These are phyloP conservation scores for Cervus canadensis DNA, from an alignment of 2,113 vertebrate species.

Conservation along the genomic window DNA sequence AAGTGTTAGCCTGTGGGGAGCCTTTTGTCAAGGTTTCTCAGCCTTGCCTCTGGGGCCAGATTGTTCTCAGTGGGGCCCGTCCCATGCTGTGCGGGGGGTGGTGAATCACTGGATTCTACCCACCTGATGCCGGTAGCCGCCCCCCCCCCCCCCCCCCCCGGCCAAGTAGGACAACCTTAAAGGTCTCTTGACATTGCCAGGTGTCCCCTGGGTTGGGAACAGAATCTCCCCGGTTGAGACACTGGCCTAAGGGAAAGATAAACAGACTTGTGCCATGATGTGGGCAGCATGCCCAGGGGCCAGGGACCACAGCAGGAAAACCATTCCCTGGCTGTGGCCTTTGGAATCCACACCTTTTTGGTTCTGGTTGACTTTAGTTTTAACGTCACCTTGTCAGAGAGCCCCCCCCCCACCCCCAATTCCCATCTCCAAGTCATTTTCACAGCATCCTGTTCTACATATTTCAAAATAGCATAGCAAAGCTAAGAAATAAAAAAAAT, in stretches of 20 bases:
- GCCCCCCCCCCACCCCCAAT: too few species aligned
- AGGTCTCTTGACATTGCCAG: not conserved
- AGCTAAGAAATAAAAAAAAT: not conserved
- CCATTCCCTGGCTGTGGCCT: fast-evolving
- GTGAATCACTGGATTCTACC: not conserved
- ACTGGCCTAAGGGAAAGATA: not conserved
- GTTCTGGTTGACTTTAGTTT: not conserved
- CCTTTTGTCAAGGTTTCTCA: not conserved
- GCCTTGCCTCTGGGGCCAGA: not conserved
- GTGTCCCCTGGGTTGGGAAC: not conserved
- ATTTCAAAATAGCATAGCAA: not conserved
- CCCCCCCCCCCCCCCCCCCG: too few species aligned
- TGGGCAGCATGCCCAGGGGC: not conserved
- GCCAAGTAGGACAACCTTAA: not conserved
- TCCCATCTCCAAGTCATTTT: fast-evolving
- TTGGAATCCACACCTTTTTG: not conserved
- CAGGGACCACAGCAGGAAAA: not conserved
- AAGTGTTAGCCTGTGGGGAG: not conserved
- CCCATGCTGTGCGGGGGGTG: not conserved
- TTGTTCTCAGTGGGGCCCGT: fast-evolving
- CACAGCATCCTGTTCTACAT: not conserved
- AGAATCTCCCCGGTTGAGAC: not conserved
- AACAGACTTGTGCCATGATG: fast-evolving
- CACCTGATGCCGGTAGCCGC: not conserved
- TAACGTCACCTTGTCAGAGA: not conserved